Base-by-base conservation (phyloP, 2,888 invertebrate species). In the Mythimna albipuncta region DNA sequence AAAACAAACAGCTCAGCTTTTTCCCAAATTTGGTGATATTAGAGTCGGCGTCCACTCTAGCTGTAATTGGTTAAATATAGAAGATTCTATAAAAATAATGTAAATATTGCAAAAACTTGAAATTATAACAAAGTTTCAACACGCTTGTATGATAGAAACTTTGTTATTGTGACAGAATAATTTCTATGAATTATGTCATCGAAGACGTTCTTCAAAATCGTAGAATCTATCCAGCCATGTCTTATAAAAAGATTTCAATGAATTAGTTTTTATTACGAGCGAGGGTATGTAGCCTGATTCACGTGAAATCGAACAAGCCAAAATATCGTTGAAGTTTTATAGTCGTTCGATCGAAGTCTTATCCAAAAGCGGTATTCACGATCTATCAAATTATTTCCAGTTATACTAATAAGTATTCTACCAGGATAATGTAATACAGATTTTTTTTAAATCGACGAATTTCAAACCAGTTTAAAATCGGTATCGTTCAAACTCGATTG, bases 121-220 rank as follows among this genome's bases (percentile, higher is more conserved):
- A 62, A 61, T 32, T 10, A 35, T 58, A 66, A 32, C 44, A 13
- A 19, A 16, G 10, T 13, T 35, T 59, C 10, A 47, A 47, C 21
- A 62, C 50, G 11, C 35, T 47, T 16, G 1, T 21, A 35, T 50
- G 50, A 50, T 19, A 21, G 16, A 61, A 47, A 35, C 7, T 61
- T 50, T 19, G 59, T 59, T 16, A 67, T 3, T 62, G 19, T 62
- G 68, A 62, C 62, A 62, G 58, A 47, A 68, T 41, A 63, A 6
- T 41, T 5, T n/a, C 10, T 9, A 35, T 16, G 11, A 41, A n/a
- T 19, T 44, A 65, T 26, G 55, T 19, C 26, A 55, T 26, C 19
- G 19, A 32, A 19, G 10, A 6, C 16, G 55, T 44, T 57, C 66
- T 57, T 57, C 38, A 19, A 9, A 41, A 44, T 19, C 13, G 19